Base-by-base conservation (phyloP, 2,797 vertebrate genomes). In the Myiotriccus ornatus region DNA sequence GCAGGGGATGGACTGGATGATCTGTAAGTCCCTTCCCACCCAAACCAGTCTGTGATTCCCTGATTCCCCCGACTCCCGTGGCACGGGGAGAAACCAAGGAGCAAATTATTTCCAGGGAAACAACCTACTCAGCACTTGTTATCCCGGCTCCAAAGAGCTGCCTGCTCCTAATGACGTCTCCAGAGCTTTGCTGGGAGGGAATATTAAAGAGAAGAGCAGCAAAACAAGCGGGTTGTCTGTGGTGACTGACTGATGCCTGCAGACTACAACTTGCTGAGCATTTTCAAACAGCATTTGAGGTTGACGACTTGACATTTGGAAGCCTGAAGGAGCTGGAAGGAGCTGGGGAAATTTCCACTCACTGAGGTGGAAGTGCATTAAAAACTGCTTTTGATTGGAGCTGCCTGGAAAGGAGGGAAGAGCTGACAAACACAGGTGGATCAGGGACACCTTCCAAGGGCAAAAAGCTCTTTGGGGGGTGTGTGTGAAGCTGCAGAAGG, bases 151-250 rank as follows among this genome's bases (percentile, higher is more conserved):
- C 20, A 34, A 93, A 78, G 82, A 94, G 77, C 81, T 92, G 46
- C 57, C 57, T 16, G 64, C 85, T 92, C 83, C 81, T 97, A 96
- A 96, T 91, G 94, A 95, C 12, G 2, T 78, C 90, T 96, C 93
- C 84, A 75, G 89, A 93, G 94, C 82, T 87, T 90, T 87, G 55
- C 79, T 90, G 52, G 62, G 49, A 91, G 80, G 78, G 80, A 89
- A 70, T 49, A 90, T 60, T 85, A 68, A 71, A 70, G 75, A 65
- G 28, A 34, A 62, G 47, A 84, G 41, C 63, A 79, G 73, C 73
- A 79, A 92, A 90, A 80, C 62, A 82, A 71, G 50, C 52, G 19
- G 65, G 65, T 74, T 57, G 30, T 87, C 89, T 87, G 73, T n/a
- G 64, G 85, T 73, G 82, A 74, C 43, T 82, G 84, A 53, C 71